Evolutionary conservation across 2,113 vertebrate species (phyloP).

Genomic region (Hymenochirus boettgeri): DNA sequence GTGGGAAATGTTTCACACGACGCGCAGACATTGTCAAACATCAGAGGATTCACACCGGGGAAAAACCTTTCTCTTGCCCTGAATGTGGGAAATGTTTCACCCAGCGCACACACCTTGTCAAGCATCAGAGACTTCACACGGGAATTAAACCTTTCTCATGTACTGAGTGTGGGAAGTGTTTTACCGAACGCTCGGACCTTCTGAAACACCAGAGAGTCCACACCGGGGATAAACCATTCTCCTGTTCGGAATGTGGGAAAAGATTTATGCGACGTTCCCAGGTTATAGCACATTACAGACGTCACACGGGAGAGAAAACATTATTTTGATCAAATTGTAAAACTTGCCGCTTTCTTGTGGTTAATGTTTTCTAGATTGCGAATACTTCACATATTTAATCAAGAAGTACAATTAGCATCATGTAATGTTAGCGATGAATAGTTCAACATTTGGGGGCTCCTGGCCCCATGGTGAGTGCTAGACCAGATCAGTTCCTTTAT

Average conservation of each 20-base stretch:
- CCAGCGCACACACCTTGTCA: constrained; percentile 33
- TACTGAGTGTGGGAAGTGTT: constrained; percentile 13
- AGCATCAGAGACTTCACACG: constrained; percentile 24
- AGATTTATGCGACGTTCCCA: constrained; percentile 55
- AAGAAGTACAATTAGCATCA: too few species aligned
- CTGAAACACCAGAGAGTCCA: not conserved
- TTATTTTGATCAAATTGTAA: too few species aligned
- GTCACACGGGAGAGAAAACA: constrained; percentile 29
- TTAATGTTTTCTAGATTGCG: too few species aligned
- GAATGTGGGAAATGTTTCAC: constrained; percentile 42
- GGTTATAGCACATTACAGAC: constrained; percentile 51
- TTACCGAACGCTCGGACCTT: not conserved
- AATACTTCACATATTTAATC: too few species aligned
- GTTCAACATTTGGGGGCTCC: too few species aligned
- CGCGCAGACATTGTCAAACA: constrained; percentile 41
- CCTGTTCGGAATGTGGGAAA: constrained; percentile 51
- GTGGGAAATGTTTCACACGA: constrained; percentile 6
- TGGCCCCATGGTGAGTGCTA: too few species aligned
- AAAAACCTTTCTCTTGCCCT: constrained; percentile 38
- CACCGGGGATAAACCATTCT: constrained; percentile 4
- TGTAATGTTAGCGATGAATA: too few species aligned
- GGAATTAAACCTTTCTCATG: constrained; percentile 15
- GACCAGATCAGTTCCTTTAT: too few species aligned
- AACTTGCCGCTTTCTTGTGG: too few species aligned
- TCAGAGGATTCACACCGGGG: constrained; percentile 23